Conservation (phyloP, 2,797 vertebrate species). For the Microctenopoma lineatum region DNA sequence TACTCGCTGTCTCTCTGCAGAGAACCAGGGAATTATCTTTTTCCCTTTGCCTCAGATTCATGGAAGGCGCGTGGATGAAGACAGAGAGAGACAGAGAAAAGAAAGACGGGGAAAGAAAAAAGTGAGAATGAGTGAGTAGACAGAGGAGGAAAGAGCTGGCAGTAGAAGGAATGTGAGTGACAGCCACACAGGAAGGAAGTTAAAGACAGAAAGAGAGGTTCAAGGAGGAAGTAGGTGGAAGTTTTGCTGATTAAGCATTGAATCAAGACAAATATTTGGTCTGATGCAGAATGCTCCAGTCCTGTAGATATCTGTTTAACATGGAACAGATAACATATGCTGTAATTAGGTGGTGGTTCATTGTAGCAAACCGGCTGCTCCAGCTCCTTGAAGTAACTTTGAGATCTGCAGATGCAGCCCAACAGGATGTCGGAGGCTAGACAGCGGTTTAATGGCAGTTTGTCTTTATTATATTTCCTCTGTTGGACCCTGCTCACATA, state of each 20-base stretch:
- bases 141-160: constrained; percentile 14
- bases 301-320: constrained; percentile 41
- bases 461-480: constrained; percentile 31
- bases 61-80: constrained; percentile 57
- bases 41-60: constrained; percentile 55
- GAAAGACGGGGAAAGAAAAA: constrained; percentile 46
- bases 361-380: constrained; percentile 29
- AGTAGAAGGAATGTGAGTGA: constrained; percentile 50
- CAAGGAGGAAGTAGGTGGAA: constrained; percentile 15
- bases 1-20: constrained; percentile 65
- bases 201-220: constrained; percentile 36
- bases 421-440: constrained; percentile 14
- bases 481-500: constrained; percentile 5
- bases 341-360: constrained; percentile 49
- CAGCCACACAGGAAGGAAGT: constrained; percentile 52
- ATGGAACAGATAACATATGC: constrained; percentile 43
- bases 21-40: constrained; percentile 75
- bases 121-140: constrained; percentile 59
- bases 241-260: constrained; percentile 7
- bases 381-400: constrained; percentile 11
- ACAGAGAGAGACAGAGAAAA: constrained; percentile 38
- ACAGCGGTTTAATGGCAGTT: constrained; percentile 42
- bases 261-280: constrained; percentile 50
- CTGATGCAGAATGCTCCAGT: constrained; percentile 19
- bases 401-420: constrained; percentile 10